Conservation (phyloP, 1,140 invertebrate species). For the Euura lappo region DNA sequence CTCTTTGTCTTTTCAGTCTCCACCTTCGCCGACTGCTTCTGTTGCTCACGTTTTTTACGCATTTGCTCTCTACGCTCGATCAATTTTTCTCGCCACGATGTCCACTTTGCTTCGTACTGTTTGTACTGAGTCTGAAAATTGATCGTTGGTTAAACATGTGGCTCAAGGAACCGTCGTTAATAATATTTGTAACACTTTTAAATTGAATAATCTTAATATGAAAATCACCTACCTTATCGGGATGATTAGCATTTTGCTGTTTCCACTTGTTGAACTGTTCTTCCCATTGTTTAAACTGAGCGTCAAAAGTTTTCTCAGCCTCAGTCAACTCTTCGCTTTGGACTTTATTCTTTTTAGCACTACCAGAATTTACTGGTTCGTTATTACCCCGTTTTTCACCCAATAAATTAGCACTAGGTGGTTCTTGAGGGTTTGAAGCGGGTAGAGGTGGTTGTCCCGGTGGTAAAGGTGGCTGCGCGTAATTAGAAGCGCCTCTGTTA, state of each 20-base stretch:
- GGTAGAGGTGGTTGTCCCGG: constrained; percentile 60
- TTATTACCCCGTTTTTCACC: constrained; percentile 40
- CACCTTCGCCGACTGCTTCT: constrained; percentile 44
- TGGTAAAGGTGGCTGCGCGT: constrained; percentile 53
- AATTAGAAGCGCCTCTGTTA: constrained; percentile 33
- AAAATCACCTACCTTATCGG: constrained; percentile 69
- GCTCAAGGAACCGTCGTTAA: too few relatives aligned
- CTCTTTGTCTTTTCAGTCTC: constrained; percentile 47
- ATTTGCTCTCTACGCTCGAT: constrained; percentile 80
- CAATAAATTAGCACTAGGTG: constrained; percentile 27
- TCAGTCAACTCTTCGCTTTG: constrained; percentile 65
- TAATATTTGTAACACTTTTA: too few relatives aligned
- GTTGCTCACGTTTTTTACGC: constrained; percentile 69
- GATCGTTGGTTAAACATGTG: too few relatives aligned
- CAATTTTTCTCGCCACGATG: constrained; percentile 77
- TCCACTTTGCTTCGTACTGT: constrained; percentile 84
- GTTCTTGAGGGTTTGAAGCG: constrained; percentile 51
- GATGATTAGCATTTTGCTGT: constrained; percentile 83
- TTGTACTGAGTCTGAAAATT: constrained; percentile 69
- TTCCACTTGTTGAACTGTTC: constrained; percentile 86
- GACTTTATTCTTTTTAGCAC: constrained; percentile 51
- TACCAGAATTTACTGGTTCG: constrained; percentile 40
- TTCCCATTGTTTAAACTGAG: constrained; percentile 85
- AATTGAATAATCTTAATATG: constrained; percentile 5
- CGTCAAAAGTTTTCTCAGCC: constrained; percentile 80